Conservation (phyloP, 2,888 invertebrate genomes). For the Eucera pruinosa region DNA sequence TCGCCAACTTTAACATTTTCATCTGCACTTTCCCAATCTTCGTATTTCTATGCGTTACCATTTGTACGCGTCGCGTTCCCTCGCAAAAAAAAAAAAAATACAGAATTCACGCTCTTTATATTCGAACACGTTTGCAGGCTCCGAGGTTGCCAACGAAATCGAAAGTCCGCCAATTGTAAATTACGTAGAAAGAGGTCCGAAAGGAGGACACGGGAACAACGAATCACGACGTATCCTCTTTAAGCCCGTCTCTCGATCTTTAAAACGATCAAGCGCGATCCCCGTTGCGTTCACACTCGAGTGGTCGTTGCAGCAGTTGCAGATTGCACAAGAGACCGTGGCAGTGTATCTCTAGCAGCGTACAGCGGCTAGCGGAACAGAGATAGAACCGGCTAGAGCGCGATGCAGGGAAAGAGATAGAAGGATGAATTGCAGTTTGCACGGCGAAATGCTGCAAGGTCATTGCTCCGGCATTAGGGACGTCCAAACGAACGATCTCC, state of each 20-base stretch:
- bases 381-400: not conserved
- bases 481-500: slow-evolving; percentile 70
- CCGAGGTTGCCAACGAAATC: not conserved
- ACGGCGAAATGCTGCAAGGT: slow-evolving; percentile 75
- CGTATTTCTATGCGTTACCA: too few species aligned
- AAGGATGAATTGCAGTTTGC: slow-evolving; percentile 73
- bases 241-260: slow-evolving; percentile 68
- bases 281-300: slow-evolving; percentile 65
- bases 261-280: slow-evolving; percentile 68
- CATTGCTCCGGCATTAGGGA: slow-evolving; percentile 77
- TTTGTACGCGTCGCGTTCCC: too few species aligned
- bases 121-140: too few species aligned
- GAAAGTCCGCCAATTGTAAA: slow-evolving; percentile 9
- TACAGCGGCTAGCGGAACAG: not conserved
- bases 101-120: too few species aligned
- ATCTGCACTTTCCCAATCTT: too few species aligned
- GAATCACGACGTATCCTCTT: slow-evolving; percentile 68
- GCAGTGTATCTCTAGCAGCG: slow-evolving; percentile 55
- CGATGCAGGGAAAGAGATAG: slow-evolving; percentile 20
- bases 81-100: too few species aligned
- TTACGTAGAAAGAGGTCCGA: not conserved
- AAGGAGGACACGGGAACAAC: slow-evolving; percentile 9
- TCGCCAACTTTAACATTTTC: too few species aligned
- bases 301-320: slow-evolving; percentile 66
- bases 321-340: slow-evolving; percentile 68